Percentiles rank a stretch among this genome's conserved stretches.
Conservation (phyloP, 2,888 invertebrate species). For the Polydesmus complanatus region DNA sequence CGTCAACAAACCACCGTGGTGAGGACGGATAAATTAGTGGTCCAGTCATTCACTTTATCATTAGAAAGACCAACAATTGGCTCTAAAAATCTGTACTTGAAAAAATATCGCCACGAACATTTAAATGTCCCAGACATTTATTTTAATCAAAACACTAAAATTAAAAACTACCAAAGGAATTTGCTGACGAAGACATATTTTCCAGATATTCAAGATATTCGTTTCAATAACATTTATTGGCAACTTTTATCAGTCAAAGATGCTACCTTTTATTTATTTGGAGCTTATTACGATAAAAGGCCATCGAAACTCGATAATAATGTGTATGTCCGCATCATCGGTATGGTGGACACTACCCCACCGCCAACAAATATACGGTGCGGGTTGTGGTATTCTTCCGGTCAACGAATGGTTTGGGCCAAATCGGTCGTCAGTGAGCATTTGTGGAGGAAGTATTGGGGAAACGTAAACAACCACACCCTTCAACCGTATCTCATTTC, state of each 20-base stretch:
- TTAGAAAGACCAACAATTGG: not conserved
- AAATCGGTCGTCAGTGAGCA: slow-evolving; percentile 81
- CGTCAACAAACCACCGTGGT: not conserved
- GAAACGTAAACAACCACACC: slow-evolving; percentile 78
- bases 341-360: slow-evolving; percentile 75
- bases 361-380: slow-evolving; percentile 47
- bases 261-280: slow-evolving; percentile 80
- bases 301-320: slow-evolving; percentile 45
- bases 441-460: slow-evolving; percentile 89
- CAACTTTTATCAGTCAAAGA: slow-evolving; percentile 55
- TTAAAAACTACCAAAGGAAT: not conserved
- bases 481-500: slow-evolving; percentile 83
- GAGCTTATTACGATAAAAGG: slow-evolving; percentile 74
- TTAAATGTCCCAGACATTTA: slow-evolving; percentile 11
- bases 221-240: slow-evolving; percentile 90
- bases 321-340: slow-evolving; percentile 69
- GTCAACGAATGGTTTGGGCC: slow-evolving; percentile 54
- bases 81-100: not conserved
- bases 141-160: not conserved
- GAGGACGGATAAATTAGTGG: not conserved
- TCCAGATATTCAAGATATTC: slow-evolving; percentile 34
- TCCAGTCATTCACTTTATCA: not conserved
- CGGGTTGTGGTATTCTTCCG: slow-evolving; percentile 78
- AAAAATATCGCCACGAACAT: slow-evolving; percentile 5
- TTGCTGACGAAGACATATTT: not conserved